A percentile compares a stretch with the other conserved stretches of the same genome.
Evolutionary conservation across 1,140 invertebrate species (phyloP).

Genomic region (Cephus cinctus): DNA sequence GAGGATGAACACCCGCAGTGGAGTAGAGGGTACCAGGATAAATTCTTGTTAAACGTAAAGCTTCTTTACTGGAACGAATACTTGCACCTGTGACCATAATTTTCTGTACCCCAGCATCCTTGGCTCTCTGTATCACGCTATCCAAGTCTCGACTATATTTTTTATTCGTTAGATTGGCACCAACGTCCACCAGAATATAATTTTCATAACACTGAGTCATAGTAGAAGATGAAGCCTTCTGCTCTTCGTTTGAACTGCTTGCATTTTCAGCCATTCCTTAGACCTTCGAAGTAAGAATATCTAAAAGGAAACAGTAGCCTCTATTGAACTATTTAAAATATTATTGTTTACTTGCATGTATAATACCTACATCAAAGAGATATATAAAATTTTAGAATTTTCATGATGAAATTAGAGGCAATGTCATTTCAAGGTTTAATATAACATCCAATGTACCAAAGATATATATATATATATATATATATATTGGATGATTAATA

Average conservation of each 20-base stretch:
- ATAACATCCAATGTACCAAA: too few species aligned
- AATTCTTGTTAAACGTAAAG: constrained; percentile 80
- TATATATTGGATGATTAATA: too few species aligned
- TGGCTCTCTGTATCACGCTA: constrained; percentile 87
- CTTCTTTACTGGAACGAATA: constrained; percentile 86
- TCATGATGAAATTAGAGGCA: constrained; percentile 10
- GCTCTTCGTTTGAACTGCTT: constrained; percentile 32
- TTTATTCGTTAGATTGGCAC: constrained; percentile 93
- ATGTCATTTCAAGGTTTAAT: constrained; percentile 1
- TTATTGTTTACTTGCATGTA: constrained; percentile 4
- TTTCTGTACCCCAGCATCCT: constrained; percentile 91
- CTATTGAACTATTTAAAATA: constrained; percentile 7
- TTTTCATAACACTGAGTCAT: constrained; percentile 75
- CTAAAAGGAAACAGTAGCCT: constrained; percentile 30
- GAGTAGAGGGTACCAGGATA: constrained; percentile 89
- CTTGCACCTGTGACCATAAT: constrained; percentile 92
- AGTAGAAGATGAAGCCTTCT: constrained; percentile 29
- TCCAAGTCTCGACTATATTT: constrained; percentile 91
- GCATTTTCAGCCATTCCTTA: constrained; percentile 44
- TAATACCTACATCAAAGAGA: too few species aligned
- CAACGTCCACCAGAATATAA: constrained; percentile 89
- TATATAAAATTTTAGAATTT: constrained; percentile 5
- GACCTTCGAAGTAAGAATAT: constrained; percentile 11
- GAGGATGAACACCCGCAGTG: constrained; percentile 92
- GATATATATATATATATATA: too few species aligned